Percentiles rank a stretch among this genome's conserved stretches.
These are phyloP conservation scores for Microcebus griseorufus DNA, from an alignment of 2,113 vertebrate genomes.

Conservation along the genomic window DNA sequence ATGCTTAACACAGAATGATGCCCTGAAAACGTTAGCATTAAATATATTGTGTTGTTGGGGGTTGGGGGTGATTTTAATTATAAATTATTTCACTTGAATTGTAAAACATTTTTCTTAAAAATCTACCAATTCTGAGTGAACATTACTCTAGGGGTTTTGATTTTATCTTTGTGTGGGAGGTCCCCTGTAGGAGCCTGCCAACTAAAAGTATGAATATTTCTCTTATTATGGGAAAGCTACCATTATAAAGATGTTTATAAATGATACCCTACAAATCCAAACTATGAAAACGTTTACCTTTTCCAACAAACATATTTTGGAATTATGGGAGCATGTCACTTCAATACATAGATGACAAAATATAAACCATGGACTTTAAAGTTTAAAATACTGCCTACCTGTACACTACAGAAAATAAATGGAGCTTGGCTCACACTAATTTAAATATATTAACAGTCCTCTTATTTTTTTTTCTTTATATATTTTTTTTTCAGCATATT, in stretches of 20 bases:
- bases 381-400: no score
- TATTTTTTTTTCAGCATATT: no score
- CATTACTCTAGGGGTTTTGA: slow-evolving; percentile 4
- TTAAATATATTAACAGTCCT: no score
- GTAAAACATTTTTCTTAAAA: slow-evolving; percentile 59
- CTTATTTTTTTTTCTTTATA: no score
- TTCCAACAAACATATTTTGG: background rate
- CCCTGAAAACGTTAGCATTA: background rate
- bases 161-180: slow-evolving; percentile 52
- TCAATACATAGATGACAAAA: background rate
- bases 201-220: slow-evolving; percentile 59
- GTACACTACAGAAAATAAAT: no score
- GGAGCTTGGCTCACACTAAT: no score
- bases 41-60: background rate
- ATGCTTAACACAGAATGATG: background rate
- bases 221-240: slow-evolving; percentile 75
- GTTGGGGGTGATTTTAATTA: background rate
- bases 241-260: slow-evolving; percentile 58
- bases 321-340: background rate
- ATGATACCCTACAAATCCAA: slow-evolving; percentile 16
- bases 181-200: slow-evolving; percentile 51
- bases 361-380: no score
- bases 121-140: slow-evolving; percentile 33
- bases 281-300: slow-evolving; percentile 35
- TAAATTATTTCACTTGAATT: background rate